Evolutionary conservation across 2,888 invertebrate genomes (phyloP), one percentile per base, ranked within the genome.

Genomic region (Drosophila subquinaria): DNA sequence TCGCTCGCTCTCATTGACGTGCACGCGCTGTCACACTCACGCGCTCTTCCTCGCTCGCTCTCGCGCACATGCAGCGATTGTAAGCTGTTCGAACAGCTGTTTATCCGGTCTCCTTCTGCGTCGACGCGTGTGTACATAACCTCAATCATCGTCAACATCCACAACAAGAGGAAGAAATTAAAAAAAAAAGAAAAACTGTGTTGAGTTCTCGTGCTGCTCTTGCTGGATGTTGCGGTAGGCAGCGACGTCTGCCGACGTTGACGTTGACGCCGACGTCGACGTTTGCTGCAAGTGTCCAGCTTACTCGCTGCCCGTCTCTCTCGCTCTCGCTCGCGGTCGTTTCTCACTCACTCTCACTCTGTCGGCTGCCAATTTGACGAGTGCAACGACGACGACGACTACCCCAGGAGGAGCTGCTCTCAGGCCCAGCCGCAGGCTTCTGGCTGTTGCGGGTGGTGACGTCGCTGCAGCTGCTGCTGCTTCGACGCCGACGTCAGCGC

Each of bases 91-190:
- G 20, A 76, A 80, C 76, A 76, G 76, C 76, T 76, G 76, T 76
- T 76, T 76, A 76, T 76, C 72, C 76, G 76, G 76, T 45, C 52
- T 63, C 36, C 30, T 45, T 36, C 59, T 78, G 86, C 88, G 82
- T 69, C 82, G 90, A 75, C 82, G 82, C 82, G 70, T 79, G 75
- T 79, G 70, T 77, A 90, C 89, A 84, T 87, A 90, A 90, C 86
- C 86, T 87, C 81, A 87, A 86, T 76, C 43, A 27, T 56, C 42
- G 17, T 56, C 45, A 13, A 9, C 45, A 47, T 9, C 1, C 27
- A 9, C 11, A 15, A 36, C 6, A 36, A 36, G 23, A 36, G n/a
- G 10, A 23, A n/a, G 10, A 17, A 15, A n/a, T 10, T 33, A 42
- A 9, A 23, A 23, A 4, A 23, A 23, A 10, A 36, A 17, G 15